Evolutionary conservation across 2,888 invertebrate genomes (phyloP).

Genomic region (Ormyrus pomaceus): DNA sequence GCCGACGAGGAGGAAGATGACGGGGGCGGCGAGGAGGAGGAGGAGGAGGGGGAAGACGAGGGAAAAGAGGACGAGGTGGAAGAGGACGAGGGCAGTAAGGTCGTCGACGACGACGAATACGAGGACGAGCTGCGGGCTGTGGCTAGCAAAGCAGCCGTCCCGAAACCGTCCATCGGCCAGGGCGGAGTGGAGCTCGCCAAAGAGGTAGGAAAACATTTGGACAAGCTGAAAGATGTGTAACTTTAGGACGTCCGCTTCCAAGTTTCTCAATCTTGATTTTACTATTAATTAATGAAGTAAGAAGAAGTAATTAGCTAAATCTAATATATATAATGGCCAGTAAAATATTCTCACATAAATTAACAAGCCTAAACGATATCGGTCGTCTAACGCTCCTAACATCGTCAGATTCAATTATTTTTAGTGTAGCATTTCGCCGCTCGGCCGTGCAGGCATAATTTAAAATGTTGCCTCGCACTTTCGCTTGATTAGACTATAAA

Average conservation of each 20-base stretch:
- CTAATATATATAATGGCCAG: no score
- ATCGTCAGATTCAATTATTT: no score
- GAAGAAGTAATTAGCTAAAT: no score
- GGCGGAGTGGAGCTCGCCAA: constrained; percentile 1
- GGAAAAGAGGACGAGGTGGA: constrained; percentile 67
- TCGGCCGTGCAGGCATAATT: neutral
- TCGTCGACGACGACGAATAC: constrained; percentile 58
- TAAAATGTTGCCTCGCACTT: neutral
- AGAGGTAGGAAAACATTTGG: constrained; percentile 9
- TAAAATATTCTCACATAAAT: no score
- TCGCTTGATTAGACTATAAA: constrained; percentile 5
- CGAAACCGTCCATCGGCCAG: no score
- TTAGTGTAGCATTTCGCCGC: no score
- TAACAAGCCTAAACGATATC: no score
- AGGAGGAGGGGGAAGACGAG: constrained; percentile 67
- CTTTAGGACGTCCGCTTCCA: no score
- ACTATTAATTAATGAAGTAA: no score
- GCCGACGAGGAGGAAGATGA: constrained; percentile 54
- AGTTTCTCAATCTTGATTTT: no score
- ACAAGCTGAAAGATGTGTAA: no score
- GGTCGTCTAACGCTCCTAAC: no score
- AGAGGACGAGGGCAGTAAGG: constrained; percentile 51
- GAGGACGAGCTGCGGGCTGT: constrained; percentile 51
- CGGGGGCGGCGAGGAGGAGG: constrained; percentile 48
- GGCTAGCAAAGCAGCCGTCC: neutral